Conservation (phyloP, 53 echinoderm and acorn worm genomes). For the Zoroaster sp. region DNA sequence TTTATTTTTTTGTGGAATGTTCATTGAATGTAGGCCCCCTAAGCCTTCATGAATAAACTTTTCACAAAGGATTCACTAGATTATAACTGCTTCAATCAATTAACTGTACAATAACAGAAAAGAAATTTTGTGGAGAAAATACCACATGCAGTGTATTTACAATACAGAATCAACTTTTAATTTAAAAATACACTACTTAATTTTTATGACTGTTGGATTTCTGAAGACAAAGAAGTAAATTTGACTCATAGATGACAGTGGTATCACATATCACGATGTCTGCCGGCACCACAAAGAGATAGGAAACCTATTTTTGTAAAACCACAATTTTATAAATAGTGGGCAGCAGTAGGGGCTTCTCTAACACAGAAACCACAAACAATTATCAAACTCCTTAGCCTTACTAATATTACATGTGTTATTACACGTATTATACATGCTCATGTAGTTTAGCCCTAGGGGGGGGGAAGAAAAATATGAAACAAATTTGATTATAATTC, state of each 20-base stretch:
- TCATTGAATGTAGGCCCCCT: too few relatives aligned
- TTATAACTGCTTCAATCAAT: too few relatives aligned
- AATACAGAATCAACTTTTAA: too few relatives aligned
- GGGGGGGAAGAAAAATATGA: background rate
- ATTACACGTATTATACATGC: too few relatives aligned
- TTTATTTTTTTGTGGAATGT: too few relatives aligned
- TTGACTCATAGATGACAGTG: background rate
- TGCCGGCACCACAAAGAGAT: slow-evolving; percentile 30
- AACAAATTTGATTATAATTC: slow-evolving; percentile 29
- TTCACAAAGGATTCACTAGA: too few relatives aligned
- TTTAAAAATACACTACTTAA: background rate
- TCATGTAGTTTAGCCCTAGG: slow-evolving; percentile 6
- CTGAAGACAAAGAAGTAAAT: background rate
- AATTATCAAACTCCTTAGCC: background rate
- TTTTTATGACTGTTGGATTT: background rate
- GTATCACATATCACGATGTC: background rate
- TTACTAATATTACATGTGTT: background rate
- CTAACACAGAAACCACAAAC: slow-evolving; percentile 5
- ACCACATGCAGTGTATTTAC: too few relatives aligned
- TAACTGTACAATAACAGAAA: too few relatives aligned
- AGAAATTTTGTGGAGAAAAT: too few relatives aligned
- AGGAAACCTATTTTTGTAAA: slow-evolving; percentile 1
- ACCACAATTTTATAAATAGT: slow-evolving; percentile 25
- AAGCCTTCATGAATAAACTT: too few relatives aligned
- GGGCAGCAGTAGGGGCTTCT: slow-evolving; percentile 4